Conservation (phyloP, 2,113 vertebrate genomes). For the Mobula birostris region DNA sequence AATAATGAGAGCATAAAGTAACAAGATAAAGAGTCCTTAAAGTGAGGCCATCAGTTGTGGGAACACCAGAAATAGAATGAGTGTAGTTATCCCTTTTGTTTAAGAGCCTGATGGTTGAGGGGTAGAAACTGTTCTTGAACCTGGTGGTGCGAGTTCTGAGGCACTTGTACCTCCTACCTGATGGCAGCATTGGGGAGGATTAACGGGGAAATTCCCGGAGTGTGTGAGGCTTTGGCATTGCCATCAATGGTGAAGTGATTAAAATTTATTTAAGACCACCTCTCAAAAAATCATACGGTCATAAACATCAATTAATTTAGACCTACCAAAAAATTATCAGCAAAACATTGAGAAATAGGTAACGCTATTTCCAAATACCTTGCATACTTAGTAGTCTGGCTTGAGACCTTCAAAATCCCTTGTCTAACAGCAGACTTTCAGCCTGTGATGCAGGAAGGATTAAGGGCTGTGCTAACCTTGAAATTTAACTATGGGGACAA, state of each 20-base stretch:
- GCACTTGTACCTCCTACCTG: too few relatives aligned
- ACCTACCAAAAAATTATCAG: neutral
- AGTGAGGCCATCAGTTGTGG: too few relatives aligned
- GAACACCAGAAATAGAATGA: too few relatives aligned
- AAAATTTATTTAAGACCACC: too few relatives aligned
- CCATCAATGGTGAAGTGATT: too few relatives aligned
- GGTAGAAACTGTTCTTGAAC: too few relatives aligned
- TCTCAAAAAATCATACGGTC: neutral
- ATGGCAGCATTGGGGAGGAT: neutral
- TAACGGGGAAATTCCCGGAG: neutral
- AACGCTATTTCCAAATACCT: neutral
- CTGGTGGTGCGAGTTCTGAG: too few relatives aligned
- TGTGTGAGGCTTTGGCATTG: neutral
- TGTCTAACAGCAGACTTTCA: neutral
- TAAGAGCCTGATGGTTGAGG: too few relatives aligned
- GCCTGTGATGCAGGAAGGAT: neutral
- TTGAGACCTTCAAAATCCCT: neutral
- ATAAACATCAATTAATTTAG: neutral
- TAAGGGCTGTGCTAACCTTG: neutral
- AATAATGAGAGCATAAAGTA: too few relatives aligned
- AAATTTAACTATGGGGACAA: neutral
- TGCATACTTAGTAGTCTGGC: neutral
- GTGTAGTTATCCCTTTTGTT: too few relatives aligned
- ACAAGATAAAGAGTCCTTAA: too few relatives aligned
- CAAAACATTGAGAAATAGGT: neutral